These are phyloP conservation scores for Datnioides undecimradiatus DNA, from an alignment of 2,113 vertebrate species.

Conservation along the genomic window DNA sequence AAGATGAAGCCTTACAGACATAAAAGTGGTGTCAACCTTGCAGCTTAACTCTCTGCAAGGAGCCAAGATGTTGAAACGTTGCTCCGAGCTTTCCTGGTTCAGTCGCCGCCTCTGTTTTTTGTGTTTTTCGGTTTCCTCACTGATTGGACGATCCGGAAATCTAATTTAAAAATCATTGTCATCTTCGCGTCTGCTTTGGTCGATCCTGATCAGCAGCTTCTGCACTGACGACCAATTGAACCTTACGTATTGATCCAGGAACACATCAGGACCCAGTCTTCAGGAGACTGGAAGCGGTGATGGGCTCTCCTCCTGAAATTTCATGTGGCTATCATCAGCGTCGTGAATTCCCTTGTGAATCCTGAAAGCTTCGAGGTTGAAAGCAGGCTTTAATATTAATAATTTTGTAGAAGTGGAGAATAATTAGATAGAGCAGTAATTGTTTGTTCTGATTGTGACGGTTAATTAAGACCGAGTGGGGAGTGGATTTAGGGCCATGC, in stretches of 20 bases:
- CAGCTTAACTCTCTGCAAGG: neutral
- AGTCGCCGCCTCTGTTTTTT: neutral
- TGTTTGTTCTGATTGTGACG: conserved; percentile 24
- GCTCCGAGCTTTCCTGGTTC: neutral
- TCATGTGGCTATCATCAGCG: conserved; percentile 4
- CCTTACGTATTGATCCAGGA: conserved; percentile 37
- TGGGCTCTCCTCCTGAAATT: conserved; percentile 34
- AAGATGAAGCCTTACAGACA: too few relatives aligned
- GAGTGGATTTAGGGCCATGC: conserved; percentile 36
- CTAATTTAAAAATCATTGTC: neutral
- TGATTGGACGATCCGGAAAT: neutral
- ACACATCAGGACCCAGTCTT: conserved; percentile 13
- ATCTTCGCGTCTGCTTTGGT: neutral
- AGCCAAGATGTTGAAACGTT: neutral
- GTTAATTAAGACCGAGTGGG: conserved; percentile 49
- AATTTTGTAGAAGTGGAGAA: neutral
- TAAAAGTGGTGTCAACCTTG: neutral
- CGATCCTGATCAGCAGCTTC: neutral
- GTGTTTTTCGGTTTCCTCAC: neutral
- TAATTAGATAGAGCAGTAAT: neutral
- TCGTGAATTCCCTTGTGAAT: neutral
- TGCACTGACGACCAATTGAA: neutral
- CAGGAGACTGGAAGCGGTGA: conserved; percentile 24
- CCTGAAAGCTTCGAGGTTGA: neutral
- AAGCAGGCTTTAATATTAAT: conserved; percentile 5